These are phyloP conservation scores for Mimumesa dahlbomi DNA, from an alignment of 2,888 invertebrate genomes.

Conservation along the genomic window DNA sequence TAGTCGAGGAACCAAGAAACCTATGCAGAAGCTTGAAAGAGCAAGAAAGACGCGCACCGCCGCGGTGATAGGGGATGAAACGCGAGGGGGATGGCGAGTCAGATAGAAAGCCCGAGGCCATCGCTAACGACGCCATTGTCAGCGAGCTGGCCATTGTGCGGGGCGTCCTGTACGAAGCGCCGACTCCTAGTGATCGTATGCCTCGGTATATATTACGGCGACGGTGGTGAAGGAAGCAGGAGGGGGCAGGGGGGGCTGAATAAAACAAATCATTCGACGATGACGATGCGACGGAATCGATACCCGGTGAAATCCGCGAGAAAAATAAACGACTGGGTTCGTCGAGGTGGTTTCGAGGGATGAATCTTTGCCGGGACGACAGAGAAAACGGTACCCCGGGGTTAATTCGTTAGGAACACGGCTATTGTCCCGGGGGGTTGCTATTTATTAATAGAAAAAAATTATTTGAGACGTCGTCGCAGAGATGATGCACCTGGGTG, in stretches of 20 bases:
- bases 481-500: no score
- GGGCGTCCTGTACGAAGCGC: constrained; percentile 68
- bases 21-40: no score
- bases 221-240: no score
- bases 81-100: constrained; percentile 55
- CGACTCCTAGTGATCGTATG: constrained; percentile 56
- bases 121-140: constrained; percentile 80
- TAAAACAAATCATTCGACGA: constrained; percentile 63
- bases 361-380: no score
- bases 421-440: no score
- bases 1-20: neutral
- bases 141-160: constrained; percentile 75
- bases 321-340: no score
- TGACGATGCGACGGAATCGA: constrained; percentile 57
- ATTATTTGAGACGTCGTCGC: no score
- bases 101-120: constrained; percentile 75
- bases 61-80: constrained; percentile 25
- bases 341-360: no score
- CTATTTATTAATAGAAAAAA: no score
- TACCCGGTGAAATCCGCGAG: constrained; percentile 33
- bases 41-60: constrained; percentile 7
- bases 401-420: no score
- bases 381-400: no score
- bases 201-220: constrained; percentile 51
- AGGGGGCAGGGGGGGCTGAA: no score